Percentiles rank a stretch among this genome's conserved stretches.
phyloP scores from a whole-genome alignment of 2,797 vertebrate genomes.

The Syngnathus acus region DNA sequence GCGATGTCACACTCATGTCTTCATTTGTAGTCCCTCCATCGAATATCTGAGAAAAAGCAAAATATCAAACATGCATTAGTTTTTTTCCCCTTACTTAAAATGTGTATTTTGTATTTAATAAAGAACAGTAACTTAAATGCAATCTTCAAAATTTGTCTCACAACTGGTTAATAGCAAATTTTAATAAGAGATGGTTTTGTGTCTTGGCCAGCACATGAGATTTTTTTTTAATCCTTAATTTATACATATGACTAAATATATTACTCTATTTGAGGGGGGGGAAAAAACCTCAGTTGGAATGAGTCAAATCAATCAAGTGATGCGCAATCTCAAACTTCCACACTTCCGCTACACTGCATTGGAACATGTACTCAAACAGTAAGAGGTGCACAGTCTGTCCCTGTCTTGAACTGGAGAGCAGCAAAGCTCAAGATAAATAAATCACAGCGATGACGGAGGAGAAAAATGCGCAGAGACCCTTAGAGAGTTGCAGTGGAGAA shows the following conservation, averaged over 20 bases:
- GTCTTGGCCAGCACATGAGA: too few species aligned
- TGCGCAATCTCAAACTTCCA: too few species aligned
- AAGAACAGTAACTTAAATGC: background rate
- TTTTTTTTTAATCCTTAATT: too few species aligned
- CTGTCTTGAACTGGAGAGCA: slow-evolving; percentile 21
- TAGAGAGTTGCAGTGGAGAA: slow-evolving; percentile 32
- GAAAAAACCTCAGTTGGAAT: too few species aligned
- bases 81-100: background rate
- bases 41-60: background rate
- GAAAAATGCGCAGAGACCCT: slow-evolving; percentile 20
- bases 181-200: too few species aligned
- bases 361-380: background rate
- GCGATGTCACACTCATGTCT: background rate
- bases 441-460: slow-evolving; percentile 37
- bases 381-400: background rate
- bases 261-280: too few species aligned
- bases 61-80: background rate
- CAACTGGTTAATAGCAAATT: too few species aligned
- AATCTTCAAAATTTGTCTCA: background rate
- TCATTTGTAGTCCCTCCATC: background rate
- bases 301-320: too few species aligned
- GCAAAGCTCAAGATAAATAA: slow-evolving; percentile 30
- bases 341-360: background rate
- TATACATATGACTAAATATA: too few species aligned
- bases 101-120: background rate